Evolutionary conservation across 2,113 vertebrate species (phyloP), one percentile per base, ranked within the genome.

Genomic region (Theristicus caerulescens): DNA sequence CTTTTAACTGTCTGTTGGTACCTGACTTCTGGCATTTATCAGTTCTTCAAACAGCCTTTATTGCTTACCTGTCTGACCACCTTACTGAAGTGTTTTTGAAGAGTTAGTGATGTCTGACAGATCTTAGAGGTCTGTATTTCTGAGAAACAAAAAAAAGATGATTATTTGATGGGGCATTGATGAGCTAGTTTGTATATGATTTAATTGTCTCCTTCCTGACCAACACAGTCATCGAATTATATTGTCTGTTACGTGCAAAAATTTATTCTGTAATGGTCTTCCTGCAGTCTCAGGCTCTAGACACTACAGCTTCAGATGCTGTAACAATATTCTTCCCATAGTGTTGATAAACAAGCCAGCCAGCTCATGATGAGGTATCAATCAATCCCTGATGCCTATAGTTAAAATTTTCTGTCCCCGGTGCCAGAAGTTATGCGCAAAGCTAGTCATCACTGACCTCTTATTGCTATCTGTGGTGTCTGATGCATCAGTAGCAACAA

Each of bases 1-100:
- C 47, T 89, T 89, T 93, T 96, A 95, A 95, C 93, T 85, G 65
- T 69, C 72, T 86, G 71, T 86, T 84, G 32, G 38, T 90, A 86
- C 36, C 24, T 80, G 61, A 52, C 46, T 72, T 82, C 73, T 61
- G 62, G 16, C 26, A 66, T 62, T 72, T 88, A 93, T 85, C 85
- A 89, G 49, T 82, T 96, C 82, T 93, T 93, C 71, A 73, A 86
- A 92, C 5, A 87, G 17, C 24, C 82, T 96, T 90, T 88, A 46
- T n/a, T 85, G 26, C 55, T 96, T 88, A 91, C 78, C 61, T 58
- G 24, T 84, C 31, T 80, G 88, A 88, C n/a, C 84, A 91, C 71
- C 57, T 55, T 14, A 31, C 21, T 64, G 92, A 49, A 76, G 16
- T 81, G 61, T 71, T 81, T 92, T 88, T 36, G 42, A 87, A 95